Percentiles rank a stretch among this genome's conserved stretches.
Conservation (phyloP, 1,140 invertebrate genomes). For the Drosophila tristis region DNA sequence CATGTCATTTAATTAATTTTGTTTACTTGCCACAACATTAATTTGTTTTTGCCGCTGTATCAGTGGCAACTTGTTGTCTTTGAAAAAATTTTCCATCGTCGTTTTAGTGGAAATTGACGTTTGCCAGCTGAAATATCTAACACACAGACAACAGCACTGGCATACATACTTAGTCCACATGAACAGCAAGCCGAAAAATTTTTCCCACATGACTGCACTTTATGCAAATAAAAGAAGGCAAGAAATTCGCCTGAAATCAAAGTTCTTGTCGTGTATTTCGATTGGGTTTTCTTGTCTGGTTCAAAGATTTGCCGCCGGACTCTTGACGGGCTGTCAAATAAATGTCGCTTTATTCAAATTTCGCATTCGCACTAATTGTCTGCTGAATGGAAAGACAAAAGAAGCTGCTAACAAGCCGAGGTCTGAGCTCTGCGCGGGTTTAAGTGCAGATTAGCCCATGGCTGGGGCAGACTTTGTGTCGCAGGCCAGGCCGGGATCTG, state of each 20-base stretch:
- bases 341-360: slow-evolving; percentile 84
- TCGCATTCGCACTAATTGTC: slow-evolving; percentile 79
- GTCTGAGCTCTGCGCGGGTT: slow-evolving; percentile 15
- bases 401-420: slow-evolving; percentile 61
- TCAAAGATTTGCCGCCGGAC: slow-evolving; percentile 79
- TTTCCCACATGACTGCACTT: slow-evolving; percentile 81
- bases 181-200: slow-evolving; percentile 59
- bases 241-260: slow-evolving; percentile 74
- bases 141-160: no score
- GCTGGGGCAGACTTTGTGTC: slow-evolving; percentile 73
- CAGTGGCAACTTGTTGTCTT: slow-evolving; percentile 74
- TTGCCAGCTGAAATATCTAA: slow-evolving; percentile 15
- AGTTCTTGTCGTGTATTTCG: slow-evolving; percentile 34
- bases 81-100: slow-evolving; percentile 76
- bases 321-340: slow-evolving; percentile 82
- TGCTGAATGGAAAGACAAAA: slow-evolving; percentile 57
- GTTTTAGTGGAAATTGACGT: slow-evolving; percentile 60
- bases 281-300: slow-evolving; percentile 51
- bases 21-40: slow-evolving; percentile 77
- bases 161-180: slow-evolving; percentile 21
- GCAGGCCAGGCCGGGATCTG: slow-evolving; percentile 44
- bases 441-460: slow-evolving; percentile 72
- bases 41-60: slow-evolving; percentile 69
- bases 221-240: slow-evolving; percentile 64
- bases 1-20: slow-evolving; percentile 84